Conservation (phyloP, 2,797 vertebrate genomes). For the Rhabdophis nuchalis region DNA sequence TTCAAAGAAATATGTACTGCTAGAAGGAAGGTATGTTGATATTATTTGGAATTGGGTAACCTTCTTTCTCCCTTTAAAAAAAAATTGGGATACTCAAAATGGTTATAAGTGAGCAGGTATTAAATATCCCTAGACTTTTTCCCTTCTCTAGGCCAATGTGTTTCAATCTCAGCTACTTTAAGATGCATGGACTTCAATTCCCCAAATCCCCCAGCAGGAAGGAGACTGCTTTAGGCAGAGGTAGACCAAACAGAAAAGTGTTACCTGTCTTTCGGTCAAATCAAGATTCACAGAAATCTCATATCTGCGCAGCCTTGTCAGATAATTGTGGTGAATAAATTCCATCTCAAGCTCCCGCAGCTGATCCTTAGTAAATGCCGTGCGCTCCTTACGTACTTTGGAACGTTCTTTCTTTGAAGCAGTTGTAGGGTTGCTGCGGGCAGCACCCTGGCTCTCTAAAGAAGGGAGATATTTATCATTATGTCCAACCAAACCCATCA, state of each 20-base stretch:
- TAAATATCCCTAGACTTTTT: background rate
- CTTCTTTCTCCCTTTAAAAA: background rate
- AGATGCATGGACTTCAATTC: background rate
- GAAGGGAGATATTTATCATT: conserved; percentile 21
- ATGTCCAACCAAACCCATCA: background rate
- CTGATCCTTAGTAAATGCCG: conserved; percentile 97
- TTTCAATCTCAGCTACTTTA: background rate
- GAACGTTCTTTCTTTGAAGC: conserved; percentile 74
- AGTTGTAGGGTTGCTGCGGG: conserved; percentile 31
- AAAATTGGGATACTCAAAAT: background rate
- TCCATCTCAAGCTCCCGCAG: conserved; percentile 92
- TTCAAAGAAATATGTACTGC: background rate
- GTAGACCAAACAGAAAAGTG: background rate
- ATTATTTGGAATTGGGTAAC: background rate
- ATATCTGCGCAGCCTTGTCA: conserved; percentile 95
- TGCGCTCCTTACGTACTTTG: conserved; percentile 91
- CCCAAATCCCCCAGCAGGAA: background rate
- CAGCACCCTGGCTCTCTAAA: conserved; percentile 78
- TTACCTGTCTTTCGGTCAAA: conserved; percentile 95
- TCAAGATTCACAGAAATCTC: conserved; percentile 98
- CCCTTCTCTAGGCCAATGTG: background rate
- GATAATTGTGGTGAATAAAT: conserved; percentile 96
- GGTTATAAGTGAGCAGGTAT: background rate
- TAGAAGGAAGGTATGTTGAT: background rate
- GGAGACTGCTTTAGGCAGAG: background rate